phyloP scores from a whole-genome alignment of 2,113 vertebrate genomes.

The Globicephala melas region DNA sequence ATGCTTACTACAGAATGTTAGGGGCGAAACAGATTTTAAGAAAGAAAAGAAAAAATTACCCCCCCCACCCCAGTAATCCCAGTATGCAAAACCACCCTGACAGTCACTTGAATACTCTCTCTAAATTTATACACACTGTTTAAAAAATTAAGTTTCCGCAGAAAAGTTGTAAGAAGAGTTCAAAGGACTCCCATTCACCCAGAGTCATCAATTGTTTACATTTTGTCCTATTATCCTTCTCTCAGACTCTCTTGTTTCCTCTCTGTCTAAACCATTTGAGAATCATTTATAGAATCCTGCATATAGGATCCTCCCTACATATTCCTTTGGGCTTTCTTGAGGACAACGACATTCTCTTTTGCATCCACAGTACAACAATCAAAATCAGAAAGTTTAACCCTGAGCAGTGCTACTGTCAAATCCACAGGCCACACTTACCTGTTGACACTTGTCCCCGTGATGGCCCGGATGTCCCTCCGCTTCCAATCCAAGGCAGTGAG shows the following conservation, averaged over 20 bases:
- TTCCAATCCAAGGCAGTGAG: not conserved
- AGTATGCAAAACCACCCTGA: not conserved
- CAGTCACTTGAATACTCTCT: not conserved
- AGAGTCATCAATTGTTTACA: not conserved
- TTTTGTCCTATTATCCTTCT: not conserved
- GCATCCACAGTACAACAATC: not conserved
- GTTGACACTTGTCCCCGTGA: not conserved
- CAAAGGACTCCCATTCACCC: not conserved
- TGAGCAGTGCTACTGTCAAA: not conserved
- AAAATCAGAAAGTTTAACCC: not conserved
- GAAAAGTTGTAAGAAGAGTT: not conserved
- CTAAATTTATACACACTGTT: not conserved
- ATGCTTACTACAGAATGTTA: not conserved
- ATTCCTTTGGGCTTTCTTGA: not conserved
- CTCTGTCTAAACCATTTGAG: not conserved
- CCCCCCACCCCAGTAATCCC: not conserved
- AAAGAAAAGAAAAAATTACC: not conserved
- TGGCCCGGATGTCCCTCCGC: not conserved
- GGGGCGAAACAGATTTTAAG: not conserved
- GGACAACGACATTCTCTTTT: not conserved
- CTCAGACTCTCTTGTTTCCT: not conserved
- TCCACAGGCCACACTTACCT: not conserved
- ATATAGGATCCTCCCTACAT: not conserved
- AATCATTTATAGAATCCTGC: not conserved
- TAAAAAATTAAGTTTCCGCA: not conserved